Evolutionary conservation across 2,113 vertebrate species (phyloP).

Genomic region (Lagopus leucura): DNA sequence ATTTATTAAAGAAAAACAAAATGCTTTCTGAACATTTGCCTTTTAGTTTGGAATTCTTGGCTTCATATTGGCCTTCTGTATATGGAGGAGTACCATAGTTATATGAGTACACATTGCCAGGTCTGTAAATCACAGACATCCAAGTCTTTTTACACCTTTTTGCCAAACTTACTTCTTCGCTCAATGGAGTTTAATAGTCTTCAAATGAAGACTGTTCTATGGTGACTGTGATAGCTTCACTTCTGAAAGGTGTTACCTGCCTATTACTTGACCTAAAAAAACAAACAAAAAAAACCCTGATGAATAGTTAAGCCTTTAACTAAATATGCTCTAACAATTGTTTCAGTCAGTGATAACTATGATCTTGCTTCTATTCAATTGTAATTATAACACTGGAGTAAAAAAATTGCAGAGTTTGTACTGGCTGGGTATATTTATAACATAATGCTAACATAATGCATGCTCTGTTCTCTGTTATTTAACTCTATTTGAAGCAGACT

Average conservation of each 20-base stretch:
- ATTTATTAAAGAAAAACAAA: not conserved
- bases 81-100: not conserved
- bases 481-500: slow-evolving; percentile 16
- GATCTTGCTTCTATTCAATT: slow-evolving; percentile 56
- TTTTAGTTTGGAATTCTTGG: not conserved
- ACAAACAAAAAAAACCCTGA: not conserved
- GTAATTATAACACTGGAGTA: slow-evolving; percentile 64
- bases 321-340: slow-evolving; percentile 54
- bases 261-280: slow-evolving; percentile 21
- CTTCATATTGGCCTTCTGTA: not conserved
- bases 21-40: not conserved
- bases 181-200: not conserved
- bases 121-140: not conserved
- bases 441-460: slow-evolving; percentile 53
- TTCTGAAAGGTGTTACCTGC: slow-evolving; percentile 38
- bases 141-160: not conserved
- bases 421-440: slow-evolving; percentile 57
- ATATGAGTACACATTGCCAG: not conserved
- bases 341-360: slow-evolving; percentile 55
- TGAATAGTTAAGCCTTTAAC: slow-evolving; percentile 57
- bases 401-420: slow-evolving; percentile 67
- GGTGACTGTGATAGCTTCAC: not conserved
- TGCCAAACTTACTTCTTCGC: not conserved
- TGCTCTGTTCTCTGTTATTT: slow-evolving; percentile 53
- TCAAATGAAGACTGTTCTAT: not conserved